Percentiles rank a stretch among this genome's conserved stretches.
These are phyloP conservation scores for Epistrophe eligans DNA, from an alignment of 2,888 invertebrate genomes.

Conservation along the genomic window DNA sequence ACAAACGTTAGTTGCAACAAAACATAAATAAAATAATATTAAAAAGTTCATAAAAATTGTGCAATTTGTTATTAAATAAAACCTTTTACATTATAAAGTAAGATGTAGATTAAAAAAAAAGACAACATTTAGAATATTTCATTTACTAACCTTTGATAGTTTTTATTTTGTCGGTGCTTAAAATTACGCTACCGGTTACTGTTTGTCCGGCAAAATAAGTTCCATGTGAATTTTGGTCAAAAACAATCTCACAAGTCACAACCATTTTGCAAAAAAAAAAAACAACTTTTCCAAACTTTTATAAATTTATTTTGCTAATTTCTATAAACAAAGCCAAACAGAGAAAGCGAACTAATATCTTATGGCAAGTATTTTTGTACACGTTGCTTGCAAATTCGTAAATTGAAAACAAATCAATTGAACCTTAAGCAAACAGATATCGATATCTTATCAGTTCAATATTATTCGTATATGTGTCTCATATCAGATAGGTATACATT, in stretches of 20 bases:
- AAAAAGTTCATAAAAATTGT: too few species aligned
- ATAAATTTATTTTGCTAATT: not conserved
- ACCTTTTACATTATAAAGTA: too few species aligned
- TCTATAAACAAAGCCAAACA: not conserved
- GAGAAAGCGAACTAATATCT: not conserved
- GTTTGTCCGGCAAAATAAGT: slow-evolving; percentile 82
- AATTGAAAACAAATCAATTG: not conserved
- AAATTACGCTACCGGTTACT: slow-evolving; percentile 78
- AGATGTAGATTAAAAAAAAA: too few species aligned
- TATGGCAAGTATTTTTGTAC: not conserved
- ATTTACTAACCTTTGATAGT: slow-evolving; percentile 80
- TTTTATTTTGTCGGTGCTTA: slow-evolving; percentile 78
- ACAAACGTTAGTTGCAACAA: too few species aligned
- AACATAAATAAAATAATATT: too few species aligned
- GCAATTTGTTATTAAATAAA: too few species aligned
- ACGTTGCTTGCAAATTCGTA: not conserved
- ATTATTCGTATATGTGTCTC: not conserved
- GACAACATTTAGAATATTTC: not conserved
- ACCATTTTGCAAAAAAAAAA: slow-evolving; percentile 79
- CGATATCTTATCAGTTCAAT: slow-evolving; percentile 2
- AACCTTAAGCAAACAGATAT: not conserved
- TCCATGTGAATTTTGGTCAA: slow-evolving; percentile 79
- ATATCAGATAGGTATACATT: too few species aligned
- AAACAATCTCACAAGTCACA: slow-evolving; percentile 81
- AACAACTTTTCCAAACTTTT: not conserved